Evolutionary conservation across 2,797 vertebrate genomes (phyloP), one percentile per base, ranked within the genome.

Genomic region (Lophius americanus): DNA sequence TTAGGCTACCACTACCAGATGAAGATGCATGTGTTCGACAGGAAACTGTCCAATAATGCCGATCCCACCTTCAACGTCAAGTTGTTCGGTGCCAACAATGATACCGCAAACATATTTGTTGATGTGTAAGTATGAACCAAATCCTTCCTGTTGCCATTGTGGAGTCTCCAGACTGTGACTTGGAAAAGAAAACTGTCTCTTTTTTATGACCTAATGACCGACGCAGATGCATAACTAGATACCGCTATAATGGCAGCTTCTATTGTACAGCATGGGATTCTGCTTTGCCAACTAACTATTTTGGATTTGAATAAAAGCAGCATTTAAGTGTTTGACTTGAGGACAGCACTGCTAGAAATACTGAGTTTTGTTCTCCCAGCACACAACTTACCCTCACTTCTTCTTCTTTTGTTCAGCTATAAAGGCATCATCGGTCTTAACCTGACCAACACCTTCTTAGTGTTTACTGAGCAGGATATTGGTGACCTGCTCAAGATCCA

Each of bases 1-100:
- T 63, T 62, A 95, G 98, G 98, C 48, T 98, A 94, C 86, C 98
- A 99, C 64, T 99, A 98, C 72, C 98, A 99, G 91, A 94, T 99
- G 95, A 99, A 99, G 91, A 96, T 99, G 93, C 97, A 99, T 0
- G 91, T 99, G 68, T 99, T 99, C 86, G 94, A 95, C 91, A 95
- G 94, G 36, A 93, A 95, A 46, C 77, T 73, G 12, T 35, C 78
- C 0, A 90, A 93, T 57, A 76, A 92, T 7, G 90, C 91, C 0
- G 94, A 98, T 64, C 96, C 96, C 11, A 92, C 89, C 1, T 96
- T 99, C 69, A 85, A 93, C 0, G 85, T 99, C 36, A 94, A 94
- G 64, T 88, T 99, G 39, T 92, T 94, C 0, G 98, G 98, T 6
- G 94, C 93, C 52, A 86, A 81, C 0, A 84, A 92, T 0, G 95